Percentiles rank a stretch among this genome's conserved stretches.
Conservation (phyloP, 2,797 vertebrate species). For the Sorex maritimensis region DNA sequence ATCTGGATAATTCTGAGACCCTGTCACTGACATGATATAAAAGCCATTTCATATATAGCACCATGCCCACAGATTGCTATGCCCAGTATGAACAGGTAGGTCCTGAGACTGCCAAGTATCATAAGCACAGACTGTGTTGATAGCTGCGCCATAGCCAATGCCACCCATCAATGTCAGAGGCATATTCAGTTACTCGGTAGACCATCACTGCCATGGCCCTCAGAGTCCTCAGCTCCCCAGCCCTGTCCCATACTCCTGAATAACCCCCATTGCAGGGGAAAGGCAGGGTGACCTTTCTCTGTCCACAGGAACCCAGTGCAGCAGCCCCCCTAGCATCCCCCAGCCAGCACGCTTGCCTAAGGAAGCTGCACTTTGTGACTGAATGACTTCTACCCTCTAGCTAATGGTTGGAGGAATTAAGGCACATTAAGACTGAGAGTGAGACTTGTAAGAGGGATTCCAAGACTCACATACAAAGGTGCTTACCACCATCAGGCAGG, state of each 20-base stretch:
- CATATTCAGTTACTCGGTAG: background rate
- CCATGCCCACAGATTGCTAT: background rate
- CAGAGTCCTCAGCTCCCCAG: background rate
- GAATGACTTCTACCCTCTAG: background rate
- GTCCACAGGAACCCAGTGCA: background rate
- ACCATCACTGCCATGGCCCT: background rate
- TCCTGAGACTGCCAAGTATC: background rate
- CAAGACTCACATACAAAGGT: background rate
- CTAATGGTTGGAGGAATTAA: conserved; percentile 50
- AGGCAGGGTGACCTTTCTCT: background rate
- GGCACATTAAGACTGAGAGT: conserved; percentile 33
- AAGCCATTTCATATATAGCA: conserved; percentile 52
- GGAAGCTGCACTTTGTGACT: background rate
- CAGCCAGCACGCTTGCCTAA: background rate
- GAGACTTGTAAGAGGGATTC: background rate
- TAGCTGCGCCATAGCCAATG: background rate
- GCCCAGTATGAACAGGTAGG: background rate
- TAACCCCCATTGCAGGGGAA: background rate
- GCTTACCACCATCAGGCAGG: background rate
- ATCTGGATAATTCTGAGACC: background rate
- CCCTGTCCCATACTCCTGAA: background rate
- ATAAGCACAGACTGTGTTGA: background rate
- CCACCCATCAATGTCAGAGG: background rate
- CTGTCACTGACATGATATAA: background rate
- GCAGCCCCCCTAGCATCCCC: background rate